Conservation (phyloP, 2,113 vertebrate genomes). For the Marmota monax region DNA sequence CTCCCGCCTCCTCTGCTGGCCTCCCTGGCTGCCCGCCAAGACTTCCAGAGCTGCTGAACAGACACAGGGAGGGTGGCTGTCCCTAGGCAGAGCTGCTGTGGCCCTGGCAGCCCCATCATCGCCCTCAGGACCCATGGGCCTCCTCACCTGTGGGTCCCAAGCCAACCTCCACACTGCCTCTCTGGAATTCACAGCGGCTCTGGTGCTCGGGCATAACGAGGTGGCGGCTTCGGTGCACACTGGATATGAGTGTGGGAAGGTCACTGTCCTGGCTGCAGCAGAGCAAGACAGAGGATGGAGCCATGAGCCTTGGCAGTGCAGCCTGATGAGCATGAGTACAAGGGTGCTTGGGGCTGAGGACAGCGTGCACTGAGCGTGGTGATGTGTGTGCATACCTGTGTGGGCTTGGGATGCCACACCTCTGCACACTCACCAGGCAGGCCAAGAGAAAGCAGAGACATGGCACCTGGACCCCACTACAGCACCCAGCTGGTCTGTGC, state of each 20-base stretch:
- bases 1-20: slow-evolving; percentile 40
- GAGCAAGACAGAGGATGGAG: slow-evolving; percentile 72
- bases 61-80: background rate
- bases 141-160: slow-evolving; percentile 94
- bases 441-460: background rate
- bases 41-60: slow-evolving; percentile 25
- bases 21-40: slow-evolving; percentile 75
- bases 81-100: background rate
- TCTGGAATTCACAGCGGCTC: slow-evolving; percentile 93
- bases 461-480: background rate
- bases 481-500: background rate
- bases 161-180: slow-evolving; percentile 87
- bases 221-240: slow-evolving; percentile 95
- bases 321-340: background rate
- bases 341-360: background rate
- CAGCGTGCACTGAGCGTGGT: background rate
- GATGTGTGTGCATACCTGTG: background rate
- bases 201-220: slow-evolving; percentile 97
- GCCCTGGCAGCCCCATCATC: background rate
- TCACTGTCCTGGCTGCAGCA: slow-evolving; percentile 94
- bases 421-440: background rate
- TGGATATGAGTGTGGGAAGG: slow-evolving; percentile 97
- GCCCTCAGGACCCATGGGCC: background rate
- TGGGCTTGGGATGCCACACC: rapidly evolving
- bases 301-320: background rate